Conservation (phyloP, 2,113 vertebrate species). For the Sula dactylatra region DNA sequence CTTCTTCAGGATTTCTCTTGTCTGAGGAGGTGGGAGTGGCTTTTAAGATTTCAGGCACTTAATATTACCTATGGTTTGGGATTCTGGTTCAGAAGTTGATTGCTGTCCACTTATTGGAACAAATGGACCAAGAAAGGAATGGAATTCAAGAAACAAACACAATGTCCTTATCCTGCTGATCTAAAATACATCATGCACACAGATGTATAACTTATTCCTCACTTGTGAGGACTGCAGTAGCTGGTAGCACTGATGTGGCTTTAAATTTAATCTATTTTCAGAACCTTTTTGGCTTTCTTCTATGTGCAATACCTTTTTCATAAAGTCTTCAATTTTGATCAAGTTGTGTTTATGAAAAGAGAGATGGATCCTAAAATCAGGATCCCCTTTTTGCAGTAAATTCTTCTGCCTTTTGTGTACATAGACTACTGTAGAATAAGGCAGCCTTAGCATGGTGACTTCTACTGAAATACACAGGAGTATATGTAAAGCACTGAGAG, state of each 20-base stretch:
- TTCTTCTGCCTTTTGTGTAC: not conserved
- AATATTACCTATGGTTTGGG: not conserved
- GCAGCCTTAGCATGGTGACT: not conserved
- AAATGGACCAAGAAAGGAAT: constrained; percentile 16
- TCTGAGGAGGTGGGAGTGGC: not conserved
- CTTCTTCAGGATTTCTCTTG: not conserved
- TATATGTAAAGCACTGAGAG: not conserved
- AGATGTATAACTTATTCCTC: constrained; percentile 39
- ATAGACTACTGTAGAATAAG: not conserved
- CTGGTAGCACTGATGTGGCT: not conserved
- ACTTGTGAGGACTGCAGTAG: not conserved
- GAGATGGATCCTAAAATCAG: not conserved
- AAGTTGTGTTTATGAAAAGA: constrained; percentile 25
- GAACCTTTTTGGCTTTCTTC: not conserved
- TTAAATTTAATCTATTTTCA: not conserved
- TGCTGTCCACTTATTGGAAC: constrained; percentile 40
- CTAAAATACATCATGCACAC: constrained; percentile 7
- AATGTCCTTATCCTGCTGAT: constrained; percentile 32
- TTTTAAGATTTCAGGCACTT: constrained; percentile 18
- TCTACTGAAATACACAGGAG: not conserved
- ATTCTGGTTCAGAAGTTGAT: constrained; percentile 5
- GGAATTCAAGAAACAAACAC: constrained; percentile 24
- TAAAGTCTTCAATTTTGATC: constrained; percentile 46
- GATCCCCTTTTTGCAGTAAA: not conserved
- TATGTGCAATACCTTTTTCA: not conserved